Evolutionary conservation across 2,888 invertebrate species (phyloP), one percentile per base, ranked within the genome.

Genomic region (Caenorhabditis sp.): DNA sequence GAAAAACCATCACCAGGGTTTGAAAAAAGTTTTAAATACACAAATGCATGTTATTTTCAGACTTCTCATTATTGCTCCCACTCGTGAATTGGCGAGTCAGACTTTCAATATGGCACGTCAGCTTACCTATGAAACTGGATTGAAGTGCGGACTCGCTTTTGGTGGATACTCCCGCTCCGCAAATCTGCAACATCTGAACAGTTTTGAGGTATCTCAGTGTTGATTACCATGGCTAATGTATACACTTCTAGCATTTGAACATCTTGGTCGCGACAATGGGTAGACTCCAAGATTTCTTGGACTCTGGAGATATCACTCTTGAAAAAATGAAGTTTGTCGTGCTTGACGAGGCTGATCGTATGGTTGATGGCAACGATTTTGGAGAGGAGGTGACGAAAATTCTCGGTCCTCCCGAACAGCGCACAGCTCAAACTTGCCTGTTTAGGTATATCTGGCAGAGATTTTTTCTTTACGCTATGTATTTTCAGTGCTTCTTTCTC

Each of bases 331-430:
- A 68, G 28, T 70, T 62, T 26, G 22, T 76, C n/a, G 80, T 80
- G n/a, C 65, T 80, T 2, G 80, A 80, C 37, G 80, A 80, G 60
- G 80, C 74, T 35, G 80, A 80, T 35, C 64, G 80, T 8, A 80
- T 80, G 80, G 76, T 80, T 1, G 65, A 74, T 9, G 35, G 32
- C 15, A 35, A 28, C 11, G 76, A 80, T 28, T 80, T 80, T 28
- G 80, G 80, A 58, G 62, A 70, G 24, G 80, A 80, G 60, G 70
- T 80, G 1, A 32, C n/a, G 1, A 62, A 70, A 9, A 22, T 80
- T 1, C 35, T 80, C 24, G 76, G 65, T 3, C 18, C 40, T 9
- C 76, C 76, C 0, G 64, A 65, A 9, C 35, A 64, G 11, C 64
- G 80, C 18, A 51, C 37, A 3, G 15, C 47, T 2, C 80, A 80